These are phyloP conservation scores for Frankliniella fusca DNA, from an alignment of 2,888 invertebrate species.

Conservation along the genomic window DNA sequence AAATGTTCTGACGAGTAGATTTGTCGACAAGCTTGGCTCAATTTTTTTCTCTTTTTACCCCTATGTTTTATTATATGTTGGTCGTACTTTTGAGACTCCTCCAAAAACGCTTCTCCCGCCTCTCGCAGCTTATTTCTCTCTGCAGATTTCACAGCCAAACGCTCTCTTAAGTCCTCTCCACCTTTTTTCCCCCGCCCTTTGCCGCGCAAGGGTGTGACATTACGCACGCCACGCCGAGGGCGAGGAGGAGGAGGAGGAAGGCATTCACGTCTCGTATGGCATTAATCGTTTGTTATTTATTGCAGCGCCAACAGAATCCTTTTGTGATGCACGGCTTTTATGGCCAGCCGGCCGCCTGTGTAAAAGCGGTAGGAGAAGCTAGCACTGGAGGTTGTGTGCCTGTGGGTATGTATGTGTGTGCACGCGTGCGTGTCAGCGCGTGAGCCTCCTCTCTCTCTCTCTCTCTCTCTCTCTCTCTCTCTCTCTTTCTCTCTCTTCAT, in stretches of 20 bases:
- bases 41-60: too few relatives aligned
- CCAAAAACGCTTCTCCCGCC: too few relatives aligned
- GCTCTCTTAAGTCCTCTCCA: too few relatives aligned
- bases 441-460: not conserved
- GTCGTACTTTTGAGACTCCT: too few relatives aligned
- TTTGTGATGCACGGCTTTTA: not conserved
- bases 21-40: too few relatives aligned
- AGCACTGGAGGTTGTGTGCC: too few relatives aligned
- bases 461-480: not conserved
- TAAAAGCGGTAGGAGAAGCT: not conserved
- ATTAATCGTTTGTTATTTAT: conserved; percentile 27
- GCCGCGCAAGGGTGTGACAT: not conserved
- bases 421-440: too few relatives aligned
- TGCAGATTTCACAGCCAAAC: too few relatives aligned
- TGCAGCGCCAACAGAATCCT: conserved; percentile 9
- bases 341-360: not conserved
- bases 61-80: too few relatives aligned
- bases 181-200: not conserved
- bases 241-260: not conserved
- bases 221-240: not conserved
- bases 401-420: too few relatives aligned
- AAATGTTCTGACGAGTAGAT: too few relatives aligned
- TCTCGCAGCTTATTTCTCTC: too few relatives aligned
- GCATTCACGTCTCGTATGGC: conserved; percentile 5
- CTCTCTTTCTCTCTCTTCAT: not conserved